phyloP scores from a whole-genome alignment of 2,888 invertebrate species.

The Cephalotes varians region DNA sequence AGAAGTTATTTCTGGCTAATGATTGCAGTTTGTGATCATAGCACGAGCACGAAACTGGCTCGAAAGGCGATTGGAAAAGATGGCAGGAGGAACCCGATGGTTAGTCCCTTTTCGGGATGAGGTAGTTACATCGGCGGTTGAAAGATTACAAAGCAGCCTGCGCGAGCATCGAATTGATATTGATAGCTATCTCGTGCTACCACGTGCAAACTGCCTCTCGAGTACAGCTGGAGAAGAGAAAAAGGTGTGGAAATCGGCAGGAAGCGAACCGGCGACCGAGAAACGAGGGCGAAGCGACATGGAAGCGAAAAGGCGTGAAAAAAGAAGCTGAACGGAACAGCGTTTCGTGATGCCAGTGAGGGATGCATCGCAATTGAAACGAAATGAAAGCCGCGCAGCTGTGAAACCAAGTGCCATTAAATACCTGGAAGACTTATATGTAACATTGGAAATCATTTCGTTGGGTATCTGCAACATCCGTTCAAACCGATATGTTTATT shows the following conservation, averaged over 20 bases:
- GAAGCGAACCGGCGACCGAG: slow-evolving; percentile 13
- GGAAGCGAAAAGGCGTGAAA: slow-evolving; percentile 17
- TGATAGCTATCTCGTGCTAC: slow-evolving; percentile 42
- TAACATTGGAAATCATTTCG: slow-evolving; percentile 4
- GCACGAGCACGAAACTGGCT: slow-evolving; percentile 13
- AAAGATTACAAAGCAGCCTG: slow-evolving; percentile 65
- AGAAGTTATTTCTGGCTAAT: neutral
- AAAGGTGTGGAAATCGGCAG: slow-evolving; percentile 1
- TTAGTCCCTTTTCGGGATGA: slow-evolving; percentile 62
- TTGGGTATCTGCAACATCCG: neutral
- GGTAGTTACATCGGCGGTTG: slow-evolving; percentile 59
- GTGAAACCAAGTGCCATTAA: slow-evolving; percentile 23
- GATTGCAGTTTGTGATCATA: neutral
- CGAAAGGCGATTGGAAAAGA: slow-evolving; percentile 21
- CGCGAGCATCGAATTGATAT: slow-evolving; percentile 45
- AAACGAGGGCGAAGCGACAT: neutral
- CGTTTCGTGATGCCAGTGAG: slow-evolving; percentile 19
- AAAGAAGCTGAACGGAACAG: slow-evolving; percentile 14
- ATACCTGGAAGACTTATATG: neutral
- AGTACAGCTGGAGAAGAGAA: neutral
- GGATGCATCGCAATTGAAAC: slow-evolving; percentile 34
- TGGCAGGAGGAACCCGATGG: slow-evolving; percentile 45
- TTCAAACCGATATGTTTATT: slow-evolving; percentile 10
- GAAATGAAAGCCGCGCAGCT: slow-evolving; percentile 11
- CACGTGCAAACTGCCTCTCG: slow-evolving; percentile 63